Evolutionary conservation across 2,113 vertebrate species (phyloP), one percentile per base, ranked within the genome.

Genomic region (Hemiscyllium ocellatum): DNA sequence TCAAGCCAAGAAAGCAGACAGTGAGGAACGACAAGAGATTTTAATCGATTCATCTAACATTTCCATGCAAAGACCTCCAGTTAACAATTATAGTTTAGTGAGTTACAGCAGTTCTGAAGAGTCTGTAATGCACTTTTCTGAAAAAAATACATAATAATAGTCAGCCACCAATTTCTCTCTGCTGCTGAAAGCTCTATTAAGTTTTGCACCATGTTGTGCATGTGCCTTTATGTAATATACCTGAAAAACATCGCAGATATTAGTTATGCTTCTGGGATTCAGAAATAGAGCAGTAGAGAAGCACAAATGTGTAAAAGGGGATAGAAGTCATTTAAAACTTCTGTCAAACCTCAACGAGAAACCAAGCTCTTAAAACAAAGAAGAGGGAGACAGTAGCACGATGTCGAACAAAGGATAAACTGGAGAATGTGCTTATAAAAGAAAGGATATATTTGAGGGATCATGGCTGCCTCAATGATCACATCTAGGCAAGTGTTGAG

Each of bases 231-330:
- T 22, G 42, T 24, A 52, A 22, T 26, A 97, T 98, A 98, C 97
- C 98, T 98, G 97, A 96, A 96, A 98, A 97, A 78, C 98, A 97
- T 80, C 97, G 97, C 94, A 97, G 97, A 97, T 97, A 97, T 97
- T 97, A 98, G 97, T 98, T 97, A 97, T 97, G 96, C 96, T 98
- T 98, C 98, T 98, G 97, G 72, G 97, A 97, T 97, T 97, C 96
- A 97, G 96, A 97, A 97, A 96, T 96, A 93, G 96, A 96, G 97
- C 95, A 97, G 96, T 96, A 97, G 96, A 97, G 96, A 97, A 96
- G 96, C 96, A 96, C 96, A 97, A 96, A 83, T 96, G 96, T 94
- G 56, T 96, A 96, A 96, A 95, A 95, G 96, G 95, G 85, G 96
- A 96, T 87, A 15, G 20, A 26, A 68, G n/a, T 90, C 66, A 52